Evolutionary conservation across 2,797 vertebrate genomes (phyloP).

Genomic region (Acomys russatus): DNA sequence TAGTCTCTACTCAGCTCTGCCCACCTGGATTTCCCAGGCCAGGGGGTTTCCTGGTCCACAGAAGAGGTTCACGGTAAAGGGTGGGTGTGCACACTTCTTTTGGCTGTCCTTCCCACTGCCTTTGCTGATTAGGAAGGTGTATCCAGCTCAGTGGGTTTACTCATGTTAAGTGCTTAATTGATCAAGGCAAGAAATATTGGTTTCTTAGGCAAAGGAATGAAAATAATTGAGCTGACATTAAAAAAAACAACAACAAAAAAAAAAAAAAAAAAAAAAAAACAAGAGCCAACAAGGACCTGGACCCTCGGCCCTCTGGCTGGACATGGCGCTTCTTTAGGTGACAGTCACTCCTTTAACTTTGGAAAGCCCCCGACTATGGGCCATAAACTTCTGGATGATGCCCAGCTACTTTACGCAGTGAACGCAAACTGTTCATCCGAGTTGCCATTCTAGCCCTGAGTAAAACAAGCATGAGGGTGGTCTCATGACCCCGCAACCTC

Average conservation of each 20-base stretch:
- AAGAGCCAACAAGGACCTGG: background rate
- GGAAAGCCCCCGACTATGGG: background rate
- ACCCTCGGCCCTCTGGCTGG: background rate
- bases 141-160: background rate
- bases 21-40: background rate
- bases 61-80: background rate
- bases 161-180: slow-evolving; percentile 42
- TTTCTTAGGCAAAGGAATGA: slow-evolving; percentile 48
- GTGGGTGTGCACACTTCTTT: background rate
- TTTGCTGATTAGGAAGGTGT: background rate
- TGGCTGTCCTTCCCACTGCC: background rate
- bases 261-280: background rate
- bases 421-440: background rate
- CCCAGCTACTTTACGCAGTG: background rate
- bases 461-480: background rate
- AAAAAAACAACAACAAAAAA: too few species aligned
- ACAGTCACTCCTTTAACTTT: background rate
- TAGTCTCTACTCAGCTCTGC: background rate
- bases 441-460: background rate
- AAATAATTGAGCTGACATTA: slow-evolving; percentile 52
- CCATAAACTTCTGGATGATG: background rate
- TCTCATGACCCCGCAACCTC: background rate
- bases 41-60: background rate
- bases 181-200: slow-evolving; percentile 58
- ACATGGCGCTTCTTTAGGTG: background rate